Evolutionary conservation across 2,888 invertebrate genomes (phyloP).

Genomic region (Eupithecia insigniata): DNA sequence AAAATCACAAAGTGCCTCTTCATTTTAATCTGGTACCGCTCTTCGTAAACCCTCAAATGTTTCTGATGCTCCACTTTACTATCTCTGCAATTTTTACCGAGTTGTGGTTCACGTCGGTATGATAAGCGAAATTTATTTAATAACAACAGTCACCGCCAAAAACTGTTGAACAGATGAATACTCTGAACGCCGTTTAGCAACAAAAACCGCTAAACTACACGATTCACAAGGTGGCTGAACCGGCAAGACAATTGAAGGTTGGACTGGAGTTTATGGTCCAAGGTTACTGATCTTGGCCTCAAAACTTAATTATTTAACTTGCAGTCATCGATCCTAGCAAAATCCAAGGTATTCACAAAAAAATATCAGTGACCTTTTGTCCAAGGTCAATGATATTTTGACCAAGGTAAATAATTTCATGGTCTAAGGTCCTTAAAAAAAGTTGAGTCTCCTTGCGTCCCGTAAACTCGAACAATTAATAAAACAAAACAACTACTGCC

Average conservation of each 20-base stretch:
- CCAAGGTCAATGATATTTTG: no score
- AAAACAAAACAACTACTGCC: no score
- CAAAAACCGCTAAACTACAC: not conserved
- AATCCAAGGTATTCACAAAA: no score
- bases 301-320: no score
- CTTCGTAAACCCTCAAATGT: not conserved
- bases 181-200: not conserved
- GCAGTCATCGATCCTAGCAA: no score
- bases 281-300: no score
- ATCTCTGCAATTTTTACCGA: conserved; percentile 17
- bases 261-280: no score
- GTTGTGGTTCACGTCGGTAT: conserved; percentile 20
- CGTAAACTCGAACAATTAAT: no score
- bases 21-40: conserved; percentile 27
- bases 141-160: not conserved
- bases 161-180: not conserved
- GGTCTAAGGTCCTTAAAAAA: no score
- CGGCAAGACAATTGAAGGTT: not conserved
- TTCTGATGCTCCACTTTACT: conserved; percentile 6
- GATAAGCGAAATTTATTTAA: conserved; percentile 22
- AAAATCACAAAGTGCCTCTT: conserved; percentile 36
- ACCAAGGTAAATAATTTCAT: no score
- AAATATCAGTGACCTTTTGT: no score
- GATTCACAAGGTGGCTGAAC: not conserved
- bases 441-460: no score